Evolutionary conservation across 2,797 vertebrate genomes (phyloP).

Genomic region (Falco rusticolus): DNA sequence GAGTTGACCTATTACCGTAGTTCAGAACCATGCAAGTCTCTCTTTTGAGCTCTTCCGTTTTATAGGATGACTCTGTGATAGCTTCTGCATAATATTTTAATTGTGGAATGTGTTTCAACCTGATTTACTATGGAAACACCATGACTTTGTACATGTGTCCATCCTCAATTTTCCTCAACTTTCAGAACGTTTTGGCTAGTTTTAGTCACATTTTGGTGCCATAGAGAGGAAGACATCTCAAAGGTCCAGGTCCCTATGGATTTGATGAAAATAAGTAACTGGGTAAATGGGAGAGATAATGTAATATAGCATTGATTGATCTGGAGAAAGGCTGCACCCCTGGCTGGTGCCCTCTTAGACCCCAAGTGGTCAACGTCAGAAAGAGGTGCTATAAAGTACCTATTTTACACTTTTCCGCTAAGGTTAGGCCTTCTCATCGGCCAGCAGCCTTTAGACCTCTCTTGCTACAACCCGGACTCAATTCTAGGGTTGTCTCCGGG

Average conservation of each 20-base stretch:
- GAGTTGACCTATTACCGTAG: background rate
- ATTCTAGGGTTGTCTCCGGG: background rate
- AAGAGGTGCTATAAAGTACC: background rate
- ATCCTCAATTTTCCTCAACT: background rate
- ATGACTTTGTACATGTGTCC: background rate
- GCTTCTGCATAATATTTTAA: background rate
- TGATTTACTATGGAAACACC: background rate
- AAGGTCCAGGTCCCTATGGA: rapidly evolving
- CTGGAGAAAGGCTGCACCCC: background rate
- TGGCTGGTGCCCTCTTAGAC: background rate
- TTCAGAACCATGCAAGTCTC: background rate
- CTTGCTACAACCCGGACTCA: background rate
- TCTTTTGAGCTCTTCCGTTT: background rate
- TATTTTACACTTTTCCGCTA: background rate
- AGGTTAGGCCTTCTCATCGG: background rate
- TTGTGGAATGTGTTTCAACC: background rate
- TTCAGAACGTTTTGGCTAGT: background rate
- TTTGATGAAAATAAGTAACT: background rate
- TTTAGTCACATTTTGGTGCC: background rate
- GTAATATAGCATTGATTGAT: background rate
- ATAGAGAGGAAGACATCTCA: background rate
- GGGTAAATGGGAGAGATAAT: background rate
- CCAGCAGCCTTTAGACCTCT: background rate
- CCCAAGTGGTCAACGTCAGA: background rate
- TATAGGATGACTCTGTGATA: background rate